These are phyloP conservation scores for Neomicropteryx cornuta DNA, from an alignment of 1,140 invertebrate species.

Conservation along the genomic window DNA sequence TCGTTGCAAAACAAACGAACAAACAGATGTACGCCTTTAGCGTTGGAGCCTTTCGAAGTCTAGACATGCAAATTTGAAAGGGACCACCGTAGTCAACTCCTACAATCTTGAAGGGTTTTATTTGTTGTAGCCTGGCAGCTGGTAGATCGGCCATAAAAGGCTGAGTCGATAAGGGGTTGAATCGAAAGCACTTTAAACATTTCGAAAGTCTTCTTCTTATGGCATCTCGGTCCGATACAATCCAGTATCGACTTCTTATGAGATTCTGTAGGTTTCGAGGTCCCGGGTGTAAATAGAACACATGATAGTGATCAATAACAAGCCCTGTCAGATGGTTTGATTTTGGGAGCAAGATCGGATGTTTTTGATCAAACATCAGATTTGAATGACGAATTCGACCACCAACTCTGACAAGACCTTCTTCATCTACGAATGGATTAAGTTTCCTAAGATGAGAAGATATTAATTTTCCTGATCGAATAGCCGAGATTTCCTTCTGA, in stretches of 20 bases:
- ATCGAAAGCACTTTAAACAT: not conserved
- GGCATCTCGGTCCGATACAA: not conserved
- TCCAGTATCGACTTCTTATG: not conserved
- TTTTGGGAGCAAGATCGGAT: not conserved
- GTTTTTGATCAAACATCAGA: not conserved
- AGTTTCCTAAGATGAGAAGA: conserved; percentile 15
- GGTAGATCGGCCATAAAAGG: conserved; percentile 6
- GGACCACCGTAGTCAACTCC: conserved; percentile 6
- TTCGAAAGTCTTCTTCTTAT: not conserved
- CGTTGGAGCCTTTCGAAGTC: no score
- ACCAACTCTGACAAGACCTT: conserved; percentile 16
- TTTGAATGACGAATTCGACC: conserved; percentile 7
- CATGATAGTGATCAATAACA: not conserved
- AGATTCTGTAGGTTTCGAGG: not conserved
- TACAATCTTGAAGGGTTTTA: not conserved
- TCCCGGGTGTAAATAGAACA: not conserved
- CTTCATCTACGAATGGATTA: conserved; percentile 15
- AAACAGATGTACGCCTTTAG: conserved; percentile 27
- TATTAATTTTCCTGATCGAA: no score
- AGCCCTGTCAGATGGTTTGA: not conserved
- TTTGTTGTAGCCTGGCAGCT: not conserved
- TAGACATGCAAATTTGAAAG: no score
- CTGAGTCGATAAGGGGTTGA: not conserved
- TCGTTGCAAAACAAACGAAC: conserved; percentile 22
- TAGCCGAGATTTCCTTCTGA: no score